phyloP scores from a whole-genome alignment of 2,888 invertebrate species.

The Acanthacorydalis orientalis region DNA sequence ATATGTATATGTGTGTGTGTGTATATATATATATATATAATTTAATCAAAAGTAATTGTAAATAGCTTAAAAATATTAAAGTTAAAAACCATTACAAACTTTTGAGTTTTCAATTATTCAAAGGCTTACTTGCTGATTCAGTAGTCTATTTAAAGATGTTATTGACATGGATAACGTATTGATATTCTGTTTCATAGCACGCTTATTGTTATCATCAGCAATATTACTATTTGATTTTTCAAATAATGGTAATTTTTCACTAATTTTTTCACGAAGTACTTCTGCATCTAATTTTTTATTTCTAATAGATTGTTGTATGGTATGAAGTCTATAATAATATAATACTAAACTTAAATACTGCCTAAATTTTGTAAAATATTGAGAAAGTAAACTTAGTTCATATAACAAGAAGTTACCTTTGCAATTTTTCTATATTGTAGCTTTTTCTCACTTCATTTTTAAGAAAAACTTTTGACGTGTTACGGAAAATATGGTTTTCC shows the following conservation, averaged over 20 bases:
- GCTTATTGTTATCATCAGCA: not conserved
- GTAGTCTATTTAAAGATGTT: conserved; percentile 25
- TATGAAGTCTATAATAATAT: conserved; percentile 31
- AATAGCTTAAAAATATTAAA: conserved; percentile 1
- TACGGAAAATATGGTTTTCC: conserved; percentile 17
- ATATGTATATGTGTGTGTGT: too few species aligned
- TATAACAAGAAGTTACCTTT: conserved; percentile 23
- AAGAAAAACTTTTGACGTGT: conserved; percentile 32
- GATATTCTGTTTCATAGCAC: not conserved
- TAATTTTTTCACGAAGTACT: conserved; percentile 27
- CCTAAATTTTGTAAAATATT: not conserved
- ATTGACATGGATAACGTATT: conserved; percentile 18
- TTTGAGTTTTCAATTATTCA: not conserved
- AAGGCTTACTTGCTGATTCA: conserved; percentile 17
- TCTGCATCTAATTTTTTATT: conserved; percentile 46
- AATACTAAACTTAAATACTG: not conserved
- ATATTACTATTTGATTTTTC: conserved; percentile 1
- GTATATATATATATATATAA: not conserved
- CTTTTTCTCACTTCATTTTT: conserved; percentile 51
- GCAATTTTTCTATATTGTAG: conserved; percentile 54
- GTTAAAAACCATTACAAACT: conserved; percentile 1
- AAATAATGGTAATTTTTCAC: conserved; percentile 14
- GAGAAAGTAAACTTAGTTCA: not conserved
- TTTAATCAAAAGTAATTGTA: too few species aligned
- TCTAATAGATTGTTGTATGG: conserved; percentile 53